Evolutionary conservation across 2,888 invertebrate genomes (phyloP).

Genomic region (Hartigia nigra): DNA sequence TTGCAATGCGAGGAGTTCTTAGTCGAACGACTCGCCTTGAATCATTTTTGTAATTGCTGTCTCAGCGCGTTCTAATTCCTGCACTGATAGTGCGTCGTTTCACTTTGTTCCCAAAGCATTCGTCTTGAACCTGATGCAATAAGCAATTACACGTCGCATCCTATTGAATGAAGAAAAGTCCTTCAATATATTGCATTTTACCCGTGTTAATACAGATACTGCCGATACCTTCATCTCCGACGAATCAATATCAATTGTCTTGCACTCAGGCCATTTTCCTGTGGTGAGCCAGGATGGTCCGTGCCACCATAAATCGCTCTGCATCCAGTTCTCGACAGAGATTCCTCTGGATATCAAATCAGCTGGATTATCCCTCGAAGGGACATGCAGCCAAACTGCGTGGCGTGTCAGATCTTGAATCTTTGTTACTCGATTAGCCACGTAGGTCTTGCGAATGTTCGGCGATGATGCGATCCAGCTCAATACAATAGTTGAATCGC

Average conservation of each 20-base stretch:
- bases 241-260: conserved; percentile 1
- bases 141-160: conserved; percentile 13
- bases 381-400: conserved; percentile 12
- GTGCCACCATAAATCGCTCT: conserved; percentile 9
- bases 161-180: conserved; percentile 12
- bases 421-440: conserved; percentile 9
- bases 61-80: background rate
- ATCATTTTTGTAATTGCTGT: conserved; percentile 8
- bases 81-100: conserved; percentile 3
- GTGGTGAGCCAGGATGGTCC: conserved; percentile 8
- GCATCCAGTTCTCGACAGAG: background rate
- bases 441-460: conserved; percentile 13
- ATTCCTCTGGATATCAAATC: conserved; percentile 26
- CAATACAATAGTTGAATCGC: conserved; percentile 32
- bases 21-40: background rate
- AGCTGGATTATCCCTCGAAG: conserved; percentile 27
- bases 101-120: background rate
- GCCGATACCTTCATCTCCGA: background rate
- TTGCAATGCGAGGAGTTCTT: conserved; percentile 1
- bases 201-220: background rate
- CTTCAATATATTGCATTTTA: background rate
- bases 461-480: conserved; percentile 29
- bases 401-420: conserved; percentile 9
- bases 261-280: conserved; percentile 5
- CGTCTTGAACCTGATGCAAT: conserved; percentile 16